These are phyloP conservation scores for Chiroxiphia lanceolata DNA, from an alignment of 2,797 vertebrate genomes.

Conservation along the genomic window DNA sequence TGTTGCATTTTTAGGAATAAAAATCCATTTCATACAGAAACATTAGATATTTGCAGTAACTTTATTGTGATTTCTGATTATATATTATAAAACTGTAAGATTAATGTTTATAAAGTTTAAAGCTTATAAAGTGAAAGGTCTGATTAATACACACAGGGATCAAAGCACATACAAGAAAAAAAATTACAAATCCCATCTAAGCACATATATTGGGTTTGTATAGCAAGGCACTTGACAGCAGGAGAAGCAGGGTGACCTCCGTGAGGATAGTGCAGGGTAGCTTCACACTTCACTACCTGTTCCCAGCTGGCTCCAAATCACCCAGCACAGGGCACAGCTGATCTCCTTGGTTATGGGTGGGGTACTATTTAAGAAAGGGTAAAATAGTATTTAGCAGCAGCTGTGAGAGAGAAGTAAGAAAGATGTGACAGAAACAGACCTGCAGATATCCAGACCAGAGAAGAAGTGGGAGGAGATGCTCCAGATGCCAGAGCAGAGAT, in stretches of 20 bases:
- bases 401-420: background rate
- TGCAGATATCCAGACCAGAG: background rate
- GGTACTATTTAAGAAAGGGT: background rate
- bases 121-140: background rate
- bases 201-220: background rate
- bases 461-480: background rate
- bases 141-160: background rate
- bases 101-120: background rate
- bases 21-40: background rate
- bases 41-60: background rate
- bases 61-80: background rate
- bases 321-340: fast-evolving
- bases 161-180: background rate
- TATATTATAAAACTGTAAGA: background rate
- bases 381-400: background rate
- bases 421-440: background rate
- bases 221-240: fast-evolving
- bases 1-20: background rate
- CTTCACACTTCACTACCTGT: fast-evolving
- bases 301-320: background rate
- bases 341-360: fast-evolving
- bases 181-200: background rate
- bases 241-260: background rate
- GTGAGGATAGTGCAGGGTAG: background rate
- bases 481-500: fast-evolving